A percentile compares a stretch with the other conserved stretches of the same genome.
phyloP scores from a whole-genome alignment of 1,140 invertebrate species.

The Drosophila ambigua region DNA sequence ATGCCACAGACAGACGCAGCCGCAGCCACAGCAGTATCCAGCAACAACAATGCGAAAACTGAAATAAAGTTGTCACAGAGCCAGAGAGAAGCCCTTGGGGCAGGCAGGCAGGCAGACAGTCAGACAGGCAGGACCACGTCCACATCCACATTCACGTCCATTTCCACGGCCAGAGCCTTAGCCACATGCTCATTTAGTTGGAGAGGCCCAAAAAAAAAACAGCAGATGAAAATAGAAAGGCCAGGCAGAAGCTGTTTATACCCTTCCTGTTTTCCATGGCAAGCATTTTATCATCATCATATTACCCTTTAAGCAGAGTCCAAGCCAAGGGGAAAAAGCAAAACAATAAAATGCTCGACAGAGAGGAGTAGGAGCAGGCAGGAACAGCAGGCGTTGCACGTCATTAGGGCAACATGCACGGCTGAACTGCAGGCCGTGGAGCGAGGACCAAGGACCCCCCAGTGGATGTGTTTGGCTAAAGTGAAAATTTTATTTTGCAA shows the following conservation, averaged over 20 bases:
- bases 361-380: slow-evolving; percentile 11
- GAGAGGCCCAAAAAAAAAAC: slow-evolving; percentile 32
- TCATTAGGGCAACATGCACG: slow-evolving; percentile 75
- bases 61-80: slow-evolving; percentile 74
- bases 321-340: slow-evolving; percentile 26
- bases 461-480: slow-evolving; percentile 56
- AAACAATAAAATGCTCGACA: slow-evolving; percentile 38
- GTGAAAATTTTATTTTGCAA: slow-evolving; percentile 77
- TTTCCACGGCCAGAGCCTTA: not conserved
- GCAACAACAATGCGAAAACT: slow-evolving; percentile 30
- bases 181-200: slow-evolving; percentile 72
- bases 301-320: not conserved
- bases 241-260: not conserved
- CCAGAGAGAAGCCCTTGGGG: slow-evolving; percentile 40
- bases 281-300: too few species aligned
- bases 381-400: slow-evolving; percentile 62
- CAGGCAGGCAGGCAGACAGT: slow-evolving; percentile 1
- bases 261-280: too few species aligned
- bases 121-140: slow-evolving; percentile 17
- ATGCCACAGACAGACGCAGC: slow-evolving; percentile 26
- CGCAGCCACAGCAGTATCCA: slow-evolving; percentile 25
- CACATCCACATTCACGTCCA: slow-evolving; percentile 1
- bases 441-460: not conserved
- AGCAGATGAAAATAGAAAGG: slow-evolving; percentile 3
- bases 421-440: slow-evolving; percentile 44